These are phyloP conservation scores for Centropus bengalensis DNA, from an alignment of 2,113 vertebrate species.

Conservation along the genomic window DNA sequence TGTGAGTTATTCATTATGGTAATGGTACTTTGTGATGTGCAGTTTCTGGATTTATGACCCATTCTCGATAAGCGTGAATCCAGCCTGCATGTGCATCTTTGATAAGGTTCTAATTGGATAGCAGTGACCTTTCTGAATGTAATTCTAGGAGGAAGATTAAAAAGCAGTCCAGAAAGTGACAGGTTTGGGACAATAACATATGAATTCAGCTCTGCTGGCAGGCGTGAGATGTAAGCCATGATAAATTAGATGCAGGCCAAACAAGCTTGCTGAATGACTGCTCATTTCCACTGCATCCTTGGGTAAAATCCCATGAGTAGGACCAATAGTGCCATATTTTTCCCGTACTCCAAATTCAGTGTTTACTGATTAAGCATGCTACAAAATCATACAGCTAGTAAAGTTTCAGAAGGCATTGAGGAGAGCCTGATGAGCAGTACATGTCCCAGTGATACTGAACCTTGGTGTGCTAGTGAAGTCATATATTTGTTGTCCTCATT, in stretches of 20 bases:
- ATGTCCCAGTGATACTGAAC: not conserved
- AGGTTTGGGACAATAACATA: constrained; percentile 85
- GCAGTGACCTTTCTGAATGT: constrained; percentile 84
- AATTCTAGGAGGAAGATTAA: constrained; percentile 85
- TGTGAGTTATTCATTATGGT: constrained; percentile 76
- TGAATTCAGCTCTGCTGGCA: constrained; percentile 78
- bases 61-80: constrained; percentile 77
- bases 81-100: constrained; percentile 82
- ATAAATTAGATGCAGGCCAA: constrained; percentile 81
- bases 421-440: not conserved
- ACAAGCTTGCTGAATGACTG: constrained; percentile 71
- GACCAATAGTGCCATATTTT: not conserved
- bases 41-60: constrained; percentile 82
- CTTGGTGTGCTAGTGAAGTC: not conserved
- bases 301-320: constrained; percentile 71
- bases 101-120: constrained; percentile 90
- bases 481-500: not conserved
- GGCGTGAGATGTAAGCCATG: constrained; percentile 82
- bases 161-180: constrained; percentile 83
- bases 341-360: not conserved
- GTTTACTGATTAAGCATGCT: constrained; percentile 25
- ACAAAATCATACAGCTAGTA: constrained; percentile 7
- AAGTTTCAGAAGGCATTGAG: constrained; percentile 9
- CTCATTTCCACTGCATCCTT: constrained; percentile 75
- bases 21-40: constrained; percentile 75